These are phyloP conservation scores for Mallotus villosus DNA, from an alignment of 2,797 vertebrate species.

Conservation along the genomic window DNA sequence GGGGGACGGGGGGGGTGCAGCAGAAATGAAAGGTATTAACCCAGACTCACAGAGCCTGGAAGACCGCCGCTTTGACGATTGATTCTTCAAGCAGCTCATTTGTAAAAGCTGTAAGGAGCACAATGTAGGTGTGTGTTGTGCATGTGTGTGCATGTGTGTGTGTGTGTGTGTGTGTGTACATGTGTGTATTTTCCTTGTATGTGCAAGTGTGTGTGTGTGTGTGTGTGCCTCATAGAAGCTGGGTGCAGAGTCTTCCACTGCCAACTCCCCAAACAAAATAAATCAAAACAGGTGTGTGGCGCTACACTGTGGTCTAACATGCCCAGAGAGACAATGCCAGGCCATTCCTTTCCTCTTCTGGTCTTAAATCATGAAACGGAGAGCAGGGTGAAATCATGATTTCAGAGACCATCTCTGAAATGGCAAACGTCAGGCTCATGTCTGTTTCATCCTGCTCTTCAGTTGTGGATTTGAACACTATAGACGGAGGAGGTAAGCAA, in stretches of 20 bases:
- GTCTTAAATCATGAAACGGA: conserved; percentile 57
- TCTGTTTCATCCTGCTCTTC: conserved; percentile 6
- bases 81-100: conserved; percentile 60
- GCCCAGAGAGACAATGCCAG: conserved; percentile 53
- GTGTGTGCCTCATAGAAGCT: conserved; percentile 33
- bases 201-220: conserved; percentile 38
- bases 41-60: conserved; percentile 55
- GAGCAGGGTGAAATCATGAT: conserved; percentile 51
- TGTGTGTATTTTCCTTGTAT: conserved; percentile 25
- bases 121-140: no score
- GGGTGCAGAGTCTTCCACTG: conserved; percentile 57
- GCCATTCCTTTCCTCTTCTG: conserved; percentile 56
- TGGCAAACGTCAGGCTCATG: conserved; percentile 22
- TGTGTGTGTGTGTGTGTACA: conserved; percentile 9
- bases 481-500: not conserved
- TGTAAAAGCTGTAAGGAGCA: conserved; percentile 49
- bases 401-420: conserved; percentile 56
- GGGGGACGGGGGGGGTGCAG: conserved; percentile 39
- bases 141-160: no score
- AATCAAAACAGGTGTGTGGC: conserved; percentile 75
- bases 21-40: conserved; percentile 57
- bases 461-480: not conserved
- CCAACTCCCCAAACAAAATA: conserved; percentile 70
- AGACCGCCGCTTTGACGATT: conserved; percentile 48
- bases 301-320: conserved; percentile 62